Evolutionary conservation across 2,113 vertebrate species (phyloP).

Genomic region (Dryoscopus gambensis): DNA sequence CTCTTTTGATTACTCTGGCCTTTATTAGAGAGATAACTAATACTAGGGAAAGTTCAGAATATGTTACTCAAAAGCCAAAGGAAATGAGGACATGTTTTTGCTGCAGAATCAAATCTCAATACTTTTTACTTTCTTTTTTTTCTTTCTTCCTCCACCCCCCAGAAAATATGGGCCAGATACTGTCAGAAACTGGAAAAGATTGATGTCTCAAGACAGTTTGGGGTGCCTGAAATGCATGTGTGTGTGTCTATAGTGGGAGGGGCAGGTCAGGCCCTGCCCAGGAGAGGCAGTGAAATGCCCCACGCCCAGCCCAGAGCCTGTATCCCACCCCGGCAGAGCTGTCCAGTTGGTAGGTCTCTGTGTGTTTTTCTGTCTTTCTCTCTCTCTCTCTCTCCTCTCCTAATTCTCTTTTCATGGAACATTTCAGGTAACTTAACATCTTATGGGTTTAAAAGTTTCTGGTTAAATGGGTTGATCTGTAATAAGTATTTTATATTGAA

Average conservation of each 20-base stretch:
- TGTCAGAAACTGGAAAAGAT: background rate
- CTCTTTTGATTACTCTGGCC: background rate
- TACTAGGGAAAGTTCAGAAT: background rate
- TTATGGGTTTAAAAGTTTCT: background rate
- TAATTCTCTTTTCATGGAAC: background rate
- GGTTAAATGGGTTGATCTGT: background rate
- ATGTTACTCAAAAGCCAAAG: background rate
- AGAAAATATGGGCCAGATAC: background rate
- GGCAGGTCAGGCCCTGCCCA: background rate
- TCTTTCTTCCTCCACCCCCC: accelerated
- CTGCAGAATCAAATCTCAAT: background rate
- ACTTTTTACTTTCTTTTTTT: too few species aligned
- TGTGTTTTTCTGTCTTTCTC: background rate
- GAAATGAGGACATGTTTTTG: background rate
- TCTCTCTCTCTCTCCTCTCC: background rate
- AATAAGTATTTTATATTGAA: background rate
- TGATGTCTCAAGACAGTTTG: background rate
- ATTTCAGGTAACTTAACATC: background rate
- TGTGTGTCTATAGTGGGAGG: background rate
- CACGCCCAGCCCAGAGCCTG: background rate
- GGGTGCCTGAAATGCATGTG: background rate
- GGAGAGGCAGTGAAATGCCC: background rate
- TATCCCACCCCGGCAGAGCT: background rate
- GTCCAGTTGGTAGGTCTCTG: background rate
- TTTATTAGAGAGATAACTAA: background rate